Evolutionary conservation across 2,113 vertebrate species (phyloP).

Genomic region (Misgurnus anguillicaudatus): DNA sequence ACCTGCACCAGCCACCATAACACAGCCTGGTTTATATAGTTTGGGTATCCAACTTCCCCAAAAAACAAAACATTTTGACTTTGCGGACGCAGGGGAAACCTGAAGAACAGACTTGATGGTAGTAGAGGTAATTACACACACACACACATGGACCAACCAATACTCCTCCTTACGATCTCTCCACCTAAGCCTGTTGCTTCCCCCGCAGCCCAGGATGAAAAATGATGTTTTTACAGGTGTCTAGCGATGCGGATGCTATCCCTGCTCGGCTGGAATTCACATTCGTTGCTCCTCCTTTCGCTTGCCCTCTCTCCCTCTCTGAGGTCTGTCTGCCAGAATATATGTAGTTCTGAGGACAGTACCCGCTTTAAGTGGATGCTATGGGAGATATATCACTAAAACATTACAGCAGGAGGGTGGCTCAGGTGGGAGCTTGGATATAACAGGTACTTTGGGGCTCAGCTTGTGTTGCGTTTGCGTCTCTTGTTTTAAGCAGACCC

Average conservation of each 20-base stretch:
- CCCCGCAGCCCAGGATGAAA: conserved; percentile 64
- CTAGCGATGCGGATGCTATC: conserved; percentile 61
- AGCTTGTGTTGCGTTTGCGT: conserved; percentile 3
- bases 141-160: not conserved
- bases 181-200: conserved; percentile 29
- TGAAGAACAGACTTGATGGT: conserved; percentile 52
- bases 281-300: conserved; percentile 58
- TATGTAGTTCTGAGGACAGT: not conserved
- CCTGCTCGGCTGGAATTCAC: conserved; percentile 65
- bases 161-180: not conserved
- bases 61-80: not conserved
- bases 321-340: conserved; percentile 2
- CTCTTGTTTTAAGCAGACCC: conserved; percentile 7
- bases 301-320: conserved; percentile 39
- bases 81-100: conserved; percentile 33
- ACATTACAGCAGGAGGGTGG: conserved; percentile 2
- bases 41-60: not conserved
- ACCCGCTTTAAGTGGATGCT: conserved; percentile 4
- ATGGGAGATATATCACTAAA: conserved; percentile 10
- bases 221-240: conserved; percentile 77
- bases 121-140: not conserved
- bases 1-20: not conserved
- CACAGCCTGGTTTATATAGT: not conserved
- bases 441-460: conserved; percentile 29
- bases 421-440: conserved; percentile 13